Base-by-base conservation (phyloP, 2,113 vertebrate genomes). In the Anguilla japonica region DNA sequence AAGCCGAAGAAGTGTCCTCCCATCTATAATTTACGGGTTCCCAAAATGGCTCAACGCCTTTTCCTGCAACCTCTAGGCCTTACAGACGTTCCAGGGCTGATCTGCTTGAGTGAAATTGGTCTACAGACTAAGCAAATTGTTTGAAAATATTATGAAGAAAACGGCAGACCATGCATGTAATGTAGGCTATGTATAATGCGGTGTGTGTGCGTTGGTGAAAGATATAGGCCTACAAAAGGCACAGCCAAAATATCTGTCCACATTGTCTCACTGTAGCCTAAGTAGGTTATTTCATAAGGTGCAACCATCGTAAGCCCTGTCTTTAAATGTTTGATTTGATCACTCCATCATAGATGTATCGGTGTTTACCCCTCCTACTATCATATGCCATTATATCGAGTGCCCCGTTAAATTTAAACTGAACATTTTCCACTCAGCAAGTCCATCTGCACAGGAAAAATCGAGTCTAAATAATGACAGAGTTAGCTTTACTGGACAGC, bases 401-500 rank as follows among this genome's bases (percentile, higher is more conserved):
- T 97, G 97, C 96, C 97, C 96, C 92, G 96, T 95, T 97, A 97
- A 99, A 98, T 97, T 97, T 96, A 96, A 97, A 97, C 96, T 94
- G 96, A 97, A 97, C 95, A 97, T 97, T 98, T 98, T 97, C 97
- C 97, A 97, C 98, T 98, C 98, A 97, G 96, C 96, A 96, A 97
- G 92, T 96, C 96, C 96, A 96, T 96, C 97, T 96, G 96, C 96
- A 91, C 93, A 90, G 93, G 93, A 93, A 34, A 95, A 97, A 97
- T 97, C 97, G 97, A 96, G 97, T 97, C 97, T 98, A 97, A 98
- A 99, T 98, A 98, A 98, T 98, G 97, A 97, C 96, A 96, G 96
- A 95, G 97, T 97, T 97, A 97, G 98, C 96, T 97, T 97, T 97
- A 98, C 97, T 99, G 98, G 98, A 97, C 98, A 97, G 97, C 97